These are phyloP conservation scores for Artibeus lituratus DNA, from an alignment of 2,797 vertebrate species.

Conservation along the genomic window DNA sequence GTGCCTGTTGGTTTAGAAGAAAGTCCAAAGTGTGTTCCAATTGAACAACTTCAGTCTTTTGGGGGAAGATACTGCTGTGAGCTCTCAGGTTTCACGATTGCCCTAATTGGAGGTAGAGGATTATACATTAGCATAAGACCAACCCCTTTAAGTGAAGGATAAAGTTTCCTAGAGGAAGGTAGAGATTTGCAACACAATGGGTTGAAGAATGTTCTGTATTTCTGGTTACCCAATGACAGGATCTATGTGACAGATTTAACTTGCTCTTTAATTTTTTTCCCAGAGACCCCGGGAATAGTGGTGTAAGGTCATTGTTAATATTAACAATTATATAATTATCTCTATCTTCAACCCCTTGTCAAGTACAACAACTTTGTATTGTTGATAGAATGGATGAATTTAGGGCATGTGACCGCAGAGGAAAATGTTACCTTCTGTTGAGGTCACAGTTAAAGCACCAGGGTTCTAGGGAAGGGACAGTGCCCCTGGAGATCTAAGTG, in stretches of 20 bases:
- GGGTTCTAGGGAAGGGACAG: not conserved
- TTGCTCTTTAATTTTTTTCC: not conserved
- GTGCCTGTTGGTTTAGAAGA: not conserved
- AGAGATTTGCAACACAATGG: not conserved
- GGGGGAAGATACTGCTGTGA: not conserved
- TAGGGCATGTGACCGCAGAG: not conserved
- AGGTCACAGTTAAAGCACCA: not conserved
- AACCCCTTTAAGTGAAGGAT: not conserved
- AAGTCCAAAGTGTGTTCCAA: not conserved
- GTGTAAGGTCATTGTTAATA: constrained; percentile 8
- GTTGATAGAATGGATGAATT: not conserved
- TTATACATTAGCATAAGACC: not conserved
- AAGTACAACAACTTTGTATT: not conserved
- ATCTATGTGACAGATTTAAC: constrained; percentile 4
- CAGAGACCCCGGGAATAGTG: not conserved
- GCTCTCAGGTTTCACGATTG: not conserved
- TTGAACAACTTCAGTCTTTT: not conserved
- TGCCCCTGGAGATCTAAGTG: not conserved
- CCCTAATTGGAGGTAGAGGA: not conserved
- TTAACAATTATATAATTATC: not conserved
- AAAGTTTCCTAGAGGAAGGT: not conserved
- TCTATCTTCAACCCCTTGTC: not conserved
- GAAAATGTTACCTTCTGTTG: not conserved
- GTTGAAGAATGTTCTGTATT: not conserved
- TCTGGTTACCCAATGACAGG: not conserved